phyloP scores from a whole-genome alignment of 1,140 invertebrate genomes.

The Campoletis sonorensis region DNA sequence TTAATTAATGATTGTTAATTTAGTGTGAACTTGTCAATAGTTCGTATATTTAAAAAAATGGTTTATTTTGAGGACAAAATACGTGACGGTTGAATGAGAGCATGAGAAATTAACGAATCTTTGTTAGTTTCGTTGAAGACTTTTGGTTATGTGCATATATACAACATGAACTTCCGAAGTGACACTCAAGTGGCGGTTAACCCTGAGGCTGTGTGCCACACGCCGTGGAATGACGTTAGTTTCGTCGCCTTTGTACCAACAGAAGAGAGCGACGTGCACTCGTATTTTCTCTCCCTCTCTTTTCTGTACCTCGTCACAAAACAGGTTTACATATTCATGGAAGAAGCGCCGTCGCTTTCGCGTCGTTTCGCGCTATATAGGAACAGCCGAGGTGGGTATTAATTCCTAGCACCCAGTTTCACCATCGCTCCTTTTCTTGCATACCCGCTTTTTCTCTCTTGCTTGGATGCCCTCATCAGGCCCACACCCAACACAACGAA shows the following conservation, averaged over 20 bases:
- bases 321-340: conserved; percentile 65
- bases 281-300: conserved; percentile 3
- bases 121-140: conserved; percentile 7
- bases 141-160: not conserved
- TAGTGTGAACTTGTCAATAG: no score
- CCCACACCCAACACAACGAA: not conserved
- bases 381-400: conserved; percentile 56
- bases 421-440: conserved; percentile 14
- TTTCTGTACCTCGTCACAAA: conserved; percentile 57
- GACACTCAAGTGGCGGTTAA: conserved; percentile 51
- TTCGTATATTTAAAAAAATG: not conserved
- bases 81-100: not conserved
- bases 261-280: conserved; percentile 31
- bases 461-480: conserved; percentile 28
- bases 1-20: not conserved
- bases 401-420: conserved; percentile 53
- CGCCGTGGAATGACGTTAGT: conserved; percentile 57
- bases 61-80: not conserved
- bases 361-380: conserved; percentile 24
- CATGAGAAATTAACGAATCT: not conserved
- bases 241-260: conserved; percentile 45
- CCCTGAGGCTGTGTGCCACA: conserved; percentile 50
- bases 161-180: conserved; percentile 22
- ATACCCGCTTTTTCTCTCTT: conserved; percentile 9
- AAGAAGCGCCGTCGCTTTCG: not conserved